phyloP scores from a whole-genome alignment of 2,888 invertebrate species.

The Tridacna gigas region DNA sequence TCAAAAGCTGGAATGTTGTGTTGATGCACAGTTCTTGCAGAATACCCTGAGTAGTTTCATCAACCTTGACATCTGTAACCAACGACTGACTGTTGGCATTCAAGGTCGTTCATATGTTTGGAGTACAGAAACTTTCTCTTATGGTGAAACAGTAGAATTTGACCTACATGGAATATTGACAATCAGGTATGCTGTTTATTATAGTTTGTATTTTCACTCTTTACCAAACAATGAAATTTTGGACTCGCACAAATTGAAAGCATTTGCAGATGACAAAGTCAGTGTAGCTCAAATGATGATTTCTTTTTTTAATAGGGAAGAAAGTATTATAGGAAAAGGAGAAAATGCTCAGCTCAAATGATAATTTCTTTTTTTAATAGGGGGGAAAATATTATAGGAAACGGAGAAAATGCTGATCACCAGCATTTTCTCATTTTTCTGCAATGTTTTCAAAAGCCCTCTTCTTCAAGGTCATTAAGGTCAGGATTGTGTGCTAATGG shows the following conservation, averaged over 20 bases:
- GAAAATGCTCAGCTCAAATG: too few relatives aligned
- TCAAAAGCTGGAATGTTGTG: slow-evolving; percentile 56
- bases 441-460: too few relatives aligned
- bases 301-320: too few relatives aligned
- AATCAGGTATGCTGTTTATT: slow-evolving; percentile 46
- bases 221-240: background rate
- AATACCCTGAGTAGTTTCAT: slow-evolving; percentile 39
- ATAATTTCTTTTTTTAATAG: too few relatives aligned
- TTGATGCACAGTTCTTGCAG: slow-evolving; percentile 45
- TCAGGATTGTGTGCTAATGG: too few relatives aligned
- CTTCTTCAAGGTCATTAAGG: too few relatives aligned
- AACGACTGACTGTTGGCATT: slow-evolving; percentile 47
- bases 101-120: slow-evolving; percentile 43
- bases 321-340: too few relatives aligned
- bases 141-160: slow-evolving; percentile 47
- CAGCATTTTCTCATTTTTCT: too few relatives aligned
- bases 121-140: slow-evolving; percentile 39
- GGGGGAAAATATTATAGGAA: too few relatives aligned
- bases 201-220: background rate
- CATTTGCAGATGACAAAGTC: too few relatives aligned
- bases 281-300: too few relatives aligned
- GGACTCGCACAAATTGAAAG: background rate
- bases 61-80: slow-evolving; percentile 47
- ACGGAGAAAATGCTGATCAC: too few relatives aligned
- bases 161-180: slow-evolving; percentile 57